These are phyloP conservation scores for Pocillopora verrucosa DNA, from an alignment of 64 coral and sea anemone genomes.

Conservation along the genomic window DNA sequence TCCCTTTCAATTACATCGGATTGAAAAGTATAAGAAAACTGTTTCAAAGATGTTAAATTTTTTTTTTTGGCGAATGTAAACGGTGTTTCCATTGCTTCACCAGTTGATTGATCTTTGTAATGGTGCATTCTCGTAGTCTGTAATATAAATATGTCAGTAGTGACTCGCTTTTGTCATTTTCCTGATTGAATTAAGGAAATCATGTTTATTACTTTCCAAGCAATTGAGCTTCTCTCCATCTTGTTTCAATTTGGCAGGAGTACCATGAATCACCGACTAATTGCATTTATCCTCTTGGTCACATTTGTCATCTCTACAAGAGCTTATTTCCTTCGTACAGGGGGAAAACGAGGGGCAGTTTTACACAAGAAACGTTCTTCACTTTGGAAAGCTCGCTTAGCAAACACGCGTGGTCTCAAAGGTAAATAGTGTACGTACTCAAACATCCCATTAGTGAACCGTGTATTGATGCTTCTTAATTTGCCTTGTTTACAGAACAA, in stretches of 20 bases:
- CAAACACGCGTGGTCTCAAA: neutral
- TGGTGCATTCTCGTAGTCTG: too few species aligned
- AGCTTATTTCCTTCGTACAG: neutral
- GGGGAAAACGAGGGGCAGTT: neutral
- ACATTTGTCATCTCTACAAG: neutral
- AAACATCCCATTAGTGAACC: neutral
- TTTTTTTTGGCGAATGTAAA: too few species aligned
- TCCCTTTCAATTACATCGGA: too few species aligned
- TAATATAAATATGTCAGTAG: too few species aligned
- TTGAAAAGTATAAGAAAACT: too few species aligned
- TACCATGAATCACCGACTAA: neutral
- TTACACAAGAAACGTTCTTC: neutral
- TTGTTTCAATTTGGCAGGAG: neutral
- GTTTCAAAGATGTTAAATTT: too few species aligned
- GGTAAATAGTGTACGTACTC: neutral
- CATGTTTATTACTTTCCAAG: too few species aligned
- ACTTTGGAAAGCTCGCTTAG: neutral
- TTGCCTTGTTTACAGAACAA: neutral
- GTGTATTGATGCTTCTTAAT: neutral
- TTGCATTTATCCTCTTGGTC: neutral
- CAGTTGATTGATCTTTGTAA: too few species aligned
- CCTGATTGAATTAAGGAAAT: too few species aligned
- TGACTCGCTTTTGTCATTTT: too few species aligned
- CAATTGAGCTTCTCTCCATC: neutral
- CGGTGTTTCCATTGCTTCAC: too few species aligned